Base-by-base conservation (phyloP, 64 coral and sea anemone species). In the Anthopleura sola region DNA sequence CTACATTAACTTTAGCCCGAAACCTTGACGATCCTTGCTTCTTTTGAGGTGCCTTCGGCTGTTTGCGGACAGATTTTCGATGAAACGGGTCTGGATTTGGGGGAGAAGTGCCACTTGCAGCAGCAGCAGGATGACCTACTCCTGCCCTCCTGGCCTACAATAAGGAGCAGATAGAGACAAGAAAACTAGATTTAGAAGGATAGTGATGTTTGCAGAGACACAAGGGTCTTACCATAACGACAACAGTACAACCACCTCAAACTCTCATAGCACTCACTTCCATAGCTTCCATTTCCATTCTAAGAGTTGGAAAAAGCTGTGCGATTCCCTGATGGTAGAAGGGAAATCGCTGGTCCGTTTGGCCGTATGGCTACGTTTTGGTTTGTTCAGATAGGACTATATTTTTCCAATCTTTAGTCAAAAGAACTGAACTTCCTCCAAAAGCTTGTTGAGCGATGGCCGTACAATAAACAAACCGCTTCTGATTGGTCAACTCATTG, bases 21-120 rank as follows among this genome's bases (percentile, higher is more conserved):
- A 99, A 99, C 87, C 87, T 99, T 36, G 97, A 99, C 15, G 97
- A 99, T 71, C 97, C 97, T 95, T 99, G 97, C 85, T 95, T 99
- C 85, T 94, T 94, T 86, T 94, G 97, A 39, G 69, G 74, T 78
- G 82, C 87, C 91, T 99, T 99, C 89, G 93, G 97, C 82, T 90
- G 97, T 94, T 99, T 99, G 50, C 97, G 90, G 16, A 99, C 90
- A 39, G 97, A 99, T 85, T 99, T 99, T 91, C 97, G 93, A 94
- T 99, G 87, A 87, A 99, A 99, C 80, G 97, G 97, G 80, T 99
- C 97, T 88, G 93, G 93, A 87, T 99, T 93, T 81, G 81, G 82
- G 37, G 49, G 75, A 66, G 93, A 83, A 78, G 84, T 68, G 38
- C 74, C 75, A 86, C 82, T 85, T 84, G 87, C 77, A 86, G 90